Base-by-base conservation (phyloP, 2,888 invertebrate species). In the Deilephila porcellus region DNA sequence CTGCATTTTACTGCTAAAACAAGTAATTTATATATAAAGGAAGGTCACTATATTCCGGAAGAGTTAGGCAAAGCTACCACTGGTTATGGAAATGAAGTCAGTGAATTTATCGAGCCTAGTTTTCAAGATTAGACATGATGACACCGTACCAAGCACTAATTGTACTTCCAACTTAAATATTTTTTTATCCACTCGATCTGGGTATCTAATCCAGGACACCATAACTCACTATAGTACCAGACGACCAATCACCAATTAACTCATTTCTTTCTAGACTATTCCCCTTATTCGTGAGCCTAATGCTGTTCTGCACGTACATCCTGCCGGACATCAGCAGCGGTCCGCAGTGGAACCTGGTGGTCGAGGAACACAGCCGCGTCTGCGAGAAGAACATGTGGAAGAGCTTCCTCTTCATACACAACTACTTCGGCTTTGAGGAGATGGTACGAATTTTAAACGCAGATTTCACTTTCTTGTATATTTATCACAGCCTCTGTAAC, bases 371-470 rank as follows among this genome's bases (percentile, higher is more conserved):
- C 81, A 92, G 95, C 80, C 86, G 93, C 32, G 91, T 95, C 70
- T 96, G 96, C 80, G 91, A 95, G 80, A 91, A 91, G 79, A 93
- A 95, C 78, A 95, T 95, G 95, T 96, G 96, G 96, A 93, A 92
- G 81, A 95, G 95, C 81, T 93, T 96, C 80, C 87, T 95, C 14
- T 95, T 95, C 84, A 95, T 96, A 63, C 95, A 96, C 79, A 96
- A 95, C 78, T 95, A 94, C 85, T 95, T 95, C 77, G 95, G 95
- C n/a, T 95, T 95, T 78, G 95, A 95, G 82, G 91, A 95, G 75
- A 96, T 96, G 95, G 96, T 95, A 82, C 79, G 88, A 37, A 56
- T 25, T 6, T 29, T 45, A n/a, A 4, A 56, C 1, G 7, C 11
- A 14, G 25, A 14, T 45, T 45, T 11, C 11, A 11, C 3, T 45